These are phyloP conservation scores for Plebejus argus DNA, from an alignment of 2,888 invertebrate species.

Conservation along the genomic window DNA sequence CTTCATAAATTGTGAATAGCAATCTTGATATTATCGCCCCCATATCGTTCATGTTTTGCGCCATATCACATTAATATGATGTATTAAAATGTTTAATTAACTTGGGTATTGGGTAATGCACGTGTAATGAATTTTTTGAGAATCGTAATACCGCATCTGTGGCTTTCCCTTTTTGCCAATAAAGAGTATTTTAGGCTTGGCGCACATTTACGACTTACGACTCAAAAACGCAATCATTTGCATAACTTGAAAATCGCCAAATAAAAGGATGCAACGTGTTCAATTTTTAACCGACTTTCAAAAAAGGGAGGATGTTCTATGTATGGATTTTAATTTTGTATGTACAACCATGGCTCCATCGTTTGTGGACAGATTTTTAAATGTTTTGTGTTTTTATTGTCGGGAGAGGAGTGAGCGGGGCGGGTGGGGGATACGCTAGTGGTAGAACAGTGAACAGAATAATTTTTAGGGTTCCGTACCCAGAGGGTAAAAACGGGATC, in stretches of 20 bases:
- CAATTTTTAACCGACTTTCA: too few relatives aligned
- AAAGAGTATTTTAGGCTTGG: not conserved
- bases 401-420: too few relatives aligned
- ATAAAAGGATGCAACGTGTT: too few relatives aligned
- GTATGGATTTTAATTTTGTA: not conserved
- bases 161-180: not conserved
- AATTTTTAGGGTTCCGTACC: too few relatives aligned
- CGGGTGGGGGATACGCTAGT: too few relatives aligned
- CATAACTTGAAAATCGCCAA: not conserved
- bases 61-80: not conserved
- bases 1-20: not conserved
- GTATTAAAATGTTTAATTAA: not conserved
- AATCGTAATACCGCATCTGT: not conserved
- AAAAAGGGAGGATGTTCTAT: not conserved
- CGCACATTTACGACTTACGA: not conserved
- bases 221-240: not conserved
- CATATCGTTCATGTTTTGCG: not conserved
- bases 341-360: too few relatives aligned
- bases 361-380: too few relatives aligned
- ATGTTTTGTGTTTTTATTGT: too few relatives aligned
- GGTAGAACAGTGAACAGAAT: too few relatives aligned
- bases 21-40: not conserved
- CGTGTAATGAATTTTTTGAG: not conserved
- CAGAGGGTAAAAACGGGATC: too few relatives aligned
- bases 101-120: not conserved